These are phyloP conservation scores for Callosobruchus maculatus DNA, from an alignment of 2,888 invertebrate genomes.

Conservation along the genomic window DNA sequence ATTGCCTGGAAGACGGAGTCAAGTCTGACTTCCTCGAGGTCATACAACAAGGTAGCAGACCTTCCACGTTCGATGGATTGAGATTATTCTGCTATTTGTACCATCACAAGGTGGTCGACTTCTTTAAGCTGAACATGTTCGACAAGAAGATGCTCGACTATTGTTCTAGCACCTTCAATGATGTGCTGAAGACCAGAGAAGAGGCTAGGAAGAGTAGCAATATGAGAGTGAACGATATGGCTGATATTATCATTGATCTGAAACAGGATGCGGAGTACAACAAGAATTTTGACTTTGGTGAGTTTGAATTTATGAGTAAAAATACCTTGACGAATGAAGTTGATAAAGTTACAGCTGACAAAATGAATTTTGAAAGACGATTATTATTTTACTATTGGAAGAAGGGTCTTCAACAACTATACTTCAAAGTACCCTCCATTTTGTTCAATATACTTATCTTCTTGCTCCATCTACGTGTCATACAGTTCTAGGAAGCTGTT, in stretches of 20 bases:
- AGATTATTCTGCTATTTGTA: not conserved
- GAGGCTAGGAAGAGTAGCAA: conserved; percentile 21
- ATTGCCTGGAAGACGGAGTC: not conserved
- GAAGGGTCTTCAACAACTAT: too few species aligned
- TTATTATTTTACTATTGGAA: too few species aligned
- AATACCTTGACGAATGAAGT: too few species aligned
- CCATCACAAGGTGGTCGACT: not conserved
- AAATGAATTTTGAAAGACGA: too few species aligned
- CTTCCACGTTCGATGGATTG: not conserved
- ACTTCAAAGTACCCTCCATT: too few species aligned
- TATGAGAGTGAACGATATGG: conserved; percentile 52
- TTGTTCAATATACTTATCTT: too few species aligned
- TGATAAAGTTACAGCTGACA: too few species aligned
- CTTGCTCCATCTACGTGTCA: too few species aligned
- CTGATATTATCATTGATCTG: conserved; percentile 44
- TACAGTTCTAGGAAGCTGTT: too few species aligned
- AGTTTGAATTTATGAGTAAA: not conserved
- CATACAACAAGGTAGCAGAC: not conserved
- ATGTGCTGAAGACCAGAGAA: conserved; percentile 17
- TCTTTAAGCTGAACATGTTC: not conserved
- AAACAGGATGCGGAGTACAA: conserved; percentile 3
- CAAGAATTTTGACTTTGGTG: conserved; percentile 6
- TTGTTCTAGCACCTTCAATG: not conserved
- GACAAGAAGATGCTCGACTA: not conserved
- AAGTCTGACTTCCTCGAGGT: conserved; percentile 2